A percentile compares a stretch with the other conserved stretches of the same genome.
Conservation (phyloP, 2,888 invertebrate species). For the Machimus rusticus region DNA sequence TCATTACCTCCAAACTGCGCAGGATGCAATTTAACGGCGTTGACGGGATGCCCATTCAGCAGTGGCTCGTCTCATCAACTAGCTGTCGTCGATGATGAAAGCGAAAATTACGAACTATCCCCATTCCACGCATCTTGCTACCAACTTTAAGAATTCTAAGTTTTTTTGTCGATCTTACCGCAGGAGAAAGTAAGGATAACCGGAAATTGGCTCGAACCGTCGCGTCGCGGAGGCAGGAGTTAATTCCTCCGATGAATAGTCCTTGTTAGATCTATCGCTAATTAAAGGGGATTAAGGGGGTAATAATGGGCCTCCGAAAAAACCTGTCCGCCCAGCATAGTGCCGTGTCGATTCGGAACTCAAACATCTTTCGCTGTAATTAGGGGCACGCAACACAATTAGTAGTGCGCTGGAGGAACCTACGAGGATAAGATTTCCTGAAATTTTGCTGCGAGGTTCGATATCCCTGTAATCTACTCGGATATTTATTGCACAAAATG, state of each 20-base stretch:
- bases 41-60: not conserved
- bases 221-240: not conserved
- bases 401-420: constrained; percentile 44
- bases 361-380: constrained; percentile 57
- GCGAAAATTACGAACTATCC: not conserved
- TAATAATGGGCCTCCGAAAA: constrained; percentile 7
- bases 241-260: not conserved
- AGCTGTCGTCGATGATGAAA: constrained; percentile 22
- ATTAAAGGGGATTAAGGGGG: constrained; percentile 25
- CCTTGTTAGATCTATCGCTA: constrained; percentile 9
- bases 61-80: constrained; percentile 7
- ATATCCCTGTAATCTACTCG: not conserved
- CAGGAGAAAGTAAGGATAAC: not conserved
- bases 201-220: constrained; percentile 7
- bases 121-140: not conserved
- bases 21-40: constrained; percentile 5
- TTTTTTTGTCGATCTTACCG: not conserved
- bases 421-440: constrained; percentile 41
- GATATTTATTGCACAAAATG: constrained; percentile 23
- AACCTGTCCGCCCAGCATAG: constrained; percentile 25
- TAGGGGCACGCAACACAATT: constrained; percentile 51
- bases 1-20: not conserved
- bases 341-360: constrained; percentile 50
- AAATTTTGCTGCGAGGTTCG: not conserved
- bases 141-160: not conserved